Conservation (phyloP, 2,888 invertebrate genomes). For the Cybosia mesomella region DNA sequence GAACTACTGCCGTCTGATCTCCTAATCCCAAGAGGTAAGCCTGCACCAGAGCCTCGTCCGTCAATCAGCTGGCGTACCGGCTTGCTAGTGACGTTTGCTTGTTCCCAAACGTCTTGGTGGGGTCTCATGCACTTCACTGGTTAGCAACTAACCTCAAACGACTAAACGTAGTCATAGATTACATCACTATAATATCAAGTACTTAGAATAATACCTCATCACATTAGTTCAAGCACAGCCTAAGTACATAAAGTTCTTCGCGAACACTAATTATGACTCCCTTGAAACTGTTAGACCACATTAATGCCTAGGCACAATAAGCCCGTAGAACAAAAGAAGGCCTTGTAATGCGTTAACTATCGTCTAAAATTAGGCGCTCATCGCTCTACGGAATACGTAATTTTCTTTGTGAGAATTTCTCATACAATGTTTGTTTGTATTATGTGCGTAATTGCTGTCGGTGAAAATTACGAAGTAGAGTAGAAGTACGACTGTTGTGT, state of each 20-base stretch:
- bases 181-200: not conserved
- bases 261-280: constrained; percentile 58
- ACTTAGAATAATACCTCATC: not conserved
- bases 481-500: not conserved
- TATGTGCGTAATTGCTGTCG: constrained; percentile 5
- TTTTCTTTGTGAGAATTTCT: constrained; percentile 62
- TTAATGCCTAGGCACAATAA: constrained; percentile 60
- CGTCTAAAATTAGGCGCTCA: constrained; percentile 69
- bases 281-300: constrained; percentile 58
- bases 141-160: too few relatives aligned
- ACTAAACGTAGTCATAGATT: not conserved
- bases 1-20: too few relatives aligned
- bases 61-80: too few relatives aligned
- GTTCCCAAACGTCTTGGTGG: too few relatives aligned
- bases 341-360: constrained; percentile 74
- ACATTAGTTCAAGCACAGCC: not conserved
- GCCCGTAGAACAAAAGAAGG: constrained; percentile 70
- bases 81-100: too few relatives aligned
- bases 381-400: constrained; percentile 67
- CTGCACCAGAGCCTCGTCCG: too few relatives aligned
- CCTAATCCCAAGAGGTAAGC: too few relatives aligned
- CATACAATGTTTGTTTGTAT: constrained; percentile 21
- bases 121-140: too few relatives aligned
- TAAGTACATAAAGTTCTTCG: constrained; percentile 8
- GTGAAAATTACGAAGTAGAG: not conserved